Base-by-base conservation (phyloP, 2,888 invertebrate genomes). In the Apantesis nais region DNA sequence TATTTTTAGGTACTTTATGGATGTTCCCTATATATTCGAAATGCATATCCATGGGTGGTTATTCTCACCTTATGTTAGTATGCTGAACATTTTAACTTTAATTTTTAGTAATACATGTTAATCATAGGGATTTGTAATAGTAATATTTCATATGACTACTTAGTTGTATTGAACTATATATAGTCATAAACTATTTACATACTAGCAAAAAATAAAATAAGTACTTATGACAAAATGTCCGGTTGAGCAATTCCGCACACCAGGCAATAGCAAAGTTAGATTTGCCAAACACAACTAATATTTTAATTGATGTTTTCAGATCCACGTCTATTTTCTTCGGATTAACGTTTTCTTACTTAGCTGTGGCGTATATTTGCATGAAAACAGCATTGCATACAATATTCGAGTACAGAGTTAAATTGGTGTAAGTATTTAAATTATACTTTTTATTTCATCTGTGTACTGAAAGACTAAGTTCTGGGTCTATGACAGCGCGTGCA, bases 1-100 rank as follows among this genome's bases (percentile, higher is more conserved):
- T 52, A 12, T 37, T 58, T 55, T 64, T 83, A 94, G 94, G 93
- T 83, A 86, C 87, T 48, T 75, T 93, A 70, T 94, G 94, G 94
- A 83, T 92, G 75, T 85, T 94, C 76, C 94, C 94, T 3, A 88
- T 94, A 89, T 93, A 92, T 82, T 93, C 94, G 1, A 92, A 89
- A 81, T 94, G 95, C 80, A 84, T 88, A 31, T 83, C 90, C 3
- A 72, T 86, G 55, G 88, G 88, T 70, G 79, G 78, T 55, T 87
- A 93, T 81, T 89, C 92, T 1, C 94, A 93, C 85, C 77, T 92
- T 29, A 66, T 86, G 94, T 94, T 83, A 91, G 93, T 85, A 67
- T 39, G 25, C 14, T 52, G 68, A 44, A 68, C 61, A 25, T 34
- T 62, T n/a, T 34, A 19, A 62, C 22, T 34, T 9, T 61, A 25